Conservation (phyloP, 1,140 invertebrate species). For the Grapholita molesta region DNA sequence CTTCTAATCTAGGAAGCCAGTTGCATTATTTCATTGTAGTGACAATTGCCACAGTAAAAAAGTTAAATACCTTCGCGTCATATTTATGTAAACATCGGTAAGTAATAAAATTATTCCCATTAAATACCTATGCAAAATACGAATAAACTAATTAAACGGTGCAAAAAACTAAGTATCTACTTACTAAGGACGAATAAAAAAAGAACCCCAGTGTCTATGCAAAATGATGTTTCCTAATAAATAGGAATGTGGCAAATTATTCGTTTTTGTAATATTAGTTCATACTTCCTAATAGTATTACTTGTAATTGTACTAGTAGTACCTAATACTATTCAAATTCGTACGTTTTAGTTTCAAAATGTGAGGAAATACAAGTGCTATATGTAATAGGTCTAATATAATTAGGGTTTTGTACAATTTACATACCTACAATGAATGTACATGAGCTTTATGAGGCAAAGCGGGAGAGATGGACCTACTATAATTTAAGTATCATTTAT, state of each 20-base stretch:
- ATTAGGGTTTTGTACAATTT: no score
- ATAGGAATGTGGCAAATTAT: no score
- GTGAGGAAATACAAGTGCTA: neutral
- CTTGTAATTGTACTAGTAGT: no score
- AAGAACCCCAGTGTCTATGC: no score
- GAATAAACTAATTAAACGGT: neutral
- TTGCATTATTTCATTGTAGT: neutral
- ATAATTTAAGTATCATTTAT: neutral
- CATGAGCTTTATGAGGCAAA: neutral
- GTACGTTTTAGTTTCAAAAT: neutral
- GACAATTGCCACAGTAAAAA: neutral
- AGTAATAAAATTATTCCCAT: neutral
- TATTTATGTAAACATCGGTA: neutral
- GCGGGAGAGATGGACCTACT: neutral
- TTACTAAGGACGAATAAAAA: no score
- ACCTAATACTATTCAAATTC: neutral
- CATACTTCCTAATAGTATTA: no score
- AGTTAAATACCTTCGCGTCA: neutral
- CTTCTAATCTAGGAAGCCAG: neutral
- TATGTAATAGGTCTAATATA: neutral
- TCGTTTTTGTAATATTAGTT: no score
- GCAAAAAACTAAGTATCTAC: neutral
- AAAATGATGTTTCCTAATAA: no score
- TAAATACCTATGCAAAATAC: neutral
- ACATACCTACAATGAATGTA: no score